Evolutionary conservation across 2,113 vertebrate genomes (phyloP).

Genomic region (Pedionomus torquatus): DNA sequence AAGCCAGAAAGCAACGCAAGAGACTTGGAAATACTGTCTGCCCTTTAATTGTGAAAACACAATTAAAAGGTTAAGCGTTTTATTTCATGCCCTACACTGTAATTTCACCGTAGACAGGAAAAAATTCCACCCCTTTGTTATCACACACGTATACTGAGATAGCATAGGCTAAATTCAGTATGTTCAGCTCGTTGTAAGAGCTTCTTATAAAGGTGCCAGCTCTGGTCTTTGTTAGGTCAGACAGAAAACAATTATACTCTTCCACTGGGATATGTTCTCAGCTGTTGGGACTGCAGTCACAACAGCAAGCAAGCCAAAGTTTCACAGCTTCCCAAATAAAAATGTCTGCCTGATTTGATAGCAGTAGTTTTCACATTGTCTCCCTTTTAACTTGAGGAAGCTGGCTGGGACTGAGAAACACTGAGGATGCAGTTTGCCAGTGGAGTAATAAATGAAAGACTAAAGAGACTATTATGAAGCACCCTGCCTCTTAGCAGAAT

Average conservation of each 20-base stretch:
- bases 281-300: background rate
- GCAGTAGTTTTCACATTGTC: background rate
- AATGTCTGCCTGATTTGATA: background rate
- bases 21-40: background rate
- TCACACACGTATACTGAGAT: background rate
- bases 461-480: background rate
- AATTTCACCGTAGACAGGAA: background rate
- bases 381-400: background rate
- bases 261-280: background rate
- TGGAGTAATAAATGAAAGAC: background rate
- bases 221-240: constrained; percentile 12
- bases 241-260: background rate
- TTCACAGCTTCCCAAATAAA: background rate
- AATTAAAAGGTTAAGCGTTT: background rate
- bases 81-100: background rate
- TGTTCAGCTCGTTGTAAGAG: background rate
- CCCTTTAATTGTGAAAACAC: background rate
- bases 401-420: background rate
- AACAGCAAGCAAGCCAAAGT: background rate
- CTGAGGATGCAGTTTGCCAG: background rate
- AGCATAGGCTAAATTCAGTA: background rate
- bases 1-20: background rate
- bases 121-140: background rate
- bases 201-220: background rate
- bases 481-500: background rate